These are phyloP conservation scores for Antechinus flavipes DNA, from an alignment of 2,113 vertebrate species.

Conservation along the genomic window DNA sequence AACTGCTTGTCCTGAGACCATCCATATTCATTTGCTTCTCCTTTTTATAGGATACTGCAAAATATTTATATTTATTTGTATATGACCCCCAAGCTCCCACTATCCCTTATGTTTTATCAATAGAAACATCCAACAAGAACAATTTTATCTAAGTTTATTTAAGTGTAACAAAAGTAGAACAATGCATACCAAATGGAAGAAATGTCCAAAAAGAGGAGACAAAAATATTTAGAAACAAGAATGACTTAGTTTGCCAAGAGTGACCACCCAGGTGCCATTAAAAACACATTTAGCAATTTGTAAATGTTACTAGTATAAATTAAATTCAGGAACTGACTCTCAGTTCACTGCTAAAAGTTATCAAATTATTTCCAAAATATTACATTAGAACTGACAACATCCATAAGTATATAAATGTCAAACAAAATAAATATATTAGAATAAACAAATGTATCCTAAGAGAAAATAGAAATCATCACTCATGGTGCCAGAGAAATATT, in stretches of 20 bases:
- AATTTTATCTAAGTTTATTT: constrained; percentile 81
- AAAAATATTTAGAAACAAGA: constrained; percentile 74
- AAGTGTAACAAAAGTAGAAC: constrained; percentile 77
- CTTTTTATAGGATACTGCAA: neutral
- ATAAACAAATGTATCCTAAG: constrained; percentile 48
- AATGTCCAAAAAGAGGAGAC: constrained; percentile 57
- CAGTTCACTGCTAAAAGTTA: constrained; percentile 65
- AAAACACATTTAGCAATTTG: constrained; percentile 58
- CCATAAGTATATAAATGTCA: constrained; percentile 66
- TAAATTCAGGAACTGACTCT: constrained; percentile 67
- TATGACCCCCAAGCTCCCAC: constrained; percentile 26
- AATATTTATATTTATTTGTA: constrained; percentile 34
- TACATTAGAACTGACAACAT: constrained; percentile 69
- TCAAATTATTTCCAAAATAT: constrained; percentile 68
- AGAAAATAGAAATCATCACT: constrained; percentile 62
- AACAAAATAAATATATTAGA: constrained; percentile 61
- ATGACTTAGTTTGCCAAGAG: constrained; percentile 68
- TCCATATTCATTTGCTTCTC: neutral
- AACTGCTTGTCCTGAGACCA: constrained; percentile 30
- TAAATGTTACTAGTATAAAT: constrained; percentile 63
- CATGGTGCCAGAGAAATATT: constrained; percentile 39
- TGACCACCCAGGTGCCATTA: constrained; percentile 55
- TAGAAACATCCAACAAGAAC: constrained; percentile 75
- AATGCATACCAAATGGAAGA: constrained; percentile 71
- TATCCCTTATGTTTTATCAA: constrained; percentile 7